Base-by-base conservation (phyloP, 2,797 vertebrate genomes). In the Acrossocheilus wenchowensis region DNA sequence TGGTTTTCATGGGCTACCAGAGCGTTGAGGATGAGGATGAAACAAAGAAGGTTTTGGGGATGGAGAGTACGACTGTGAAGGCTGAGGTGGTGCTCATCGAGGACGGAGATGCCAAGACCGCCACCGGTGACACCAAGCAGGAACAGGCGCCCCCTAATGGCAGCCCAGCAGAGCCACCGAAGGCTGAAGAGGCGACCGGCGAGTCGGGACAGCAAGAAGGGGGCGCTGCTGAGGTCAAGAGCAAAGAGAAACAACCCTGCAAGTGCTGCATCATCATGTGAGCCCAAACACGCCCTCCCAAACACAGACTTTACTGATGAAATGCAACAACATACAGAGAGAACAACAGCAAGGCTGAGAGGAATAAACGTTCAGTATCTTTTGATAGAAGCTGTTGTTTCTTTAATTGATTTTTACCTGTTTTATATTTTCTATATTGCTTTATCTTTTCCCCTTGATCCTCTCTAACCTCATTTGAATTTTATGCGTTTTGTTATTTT, bases 1-100 rank as follows among this genome's bases (percentile, higher is more conserved):
- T 99, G 98, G 97, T 98, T 92, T 99, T 99, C 91, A 98, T 98
- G 97, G 98, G 98, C 11, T 99, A 98, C 93, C 97, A 98, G 95
- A 97, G 93, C 0, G 98, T 99, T 87, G 97, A 98, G 92, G 98
- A 98, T 0, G 97, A 97, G 91, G 94, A 96, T 0, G 96, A 98
- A 91, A 98, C 97, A 90, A 97, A 97, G 94, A 97, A 95, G 90
- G 97, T 97, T 0, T 93, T 99, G 88, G 98, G 97, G 8, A 90
- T 97, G 66, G 96, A 98, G 89, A 97, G 97, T n/a, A 96, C 96
- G 10, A 96, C 96, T 1, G 96, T 98, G 89, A 98, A 95, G 17
- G 98, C 97, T 0, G 97, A 99, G 95, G 95, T 98, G 73, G 97
- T 99, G 88, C 93, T 97, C 89, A 97, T 99, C 0, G 94, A 96